These are phyloP conservation scores for Leptinotarsa undecemlineata DNA, from an alignment of 1,140 invertebrate genomes.

Conservation along the genomic window DNA sequence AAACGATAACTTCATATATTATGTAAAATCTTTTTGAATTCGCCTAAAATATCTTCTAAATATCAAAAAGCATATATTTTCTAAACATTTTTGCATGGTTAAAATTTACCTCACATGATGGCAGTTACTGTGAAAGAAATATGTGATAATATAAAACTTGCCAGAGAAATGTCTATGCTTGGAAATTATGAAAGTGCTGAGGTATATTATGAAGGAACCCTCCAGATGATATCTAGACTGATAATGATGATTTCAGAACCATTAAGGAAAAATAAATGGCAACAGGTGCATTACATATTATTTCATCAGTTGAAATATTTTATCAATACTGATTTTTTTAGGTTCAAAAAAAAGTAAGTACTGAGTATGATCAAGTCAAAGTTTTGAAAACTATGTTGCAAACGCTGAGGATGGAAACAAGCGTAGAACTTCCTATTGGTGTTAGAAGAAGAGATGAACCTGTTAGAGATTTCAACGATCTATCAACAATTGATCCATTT, in stretches of 20 bases:
- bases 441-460: constrained; percentile 47
- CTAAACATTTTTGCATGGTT: too few species aligned
- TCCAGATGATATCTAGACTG: constrained; percentile 86
- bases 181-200: constrained; percentile 94
- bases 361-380: constrained; percentile 91
- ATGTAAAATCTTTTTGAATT: too few species aligned
- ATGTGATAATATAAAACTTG: constrained; percentile 89
- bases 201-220: constrained; percentile 93
- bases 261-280: constrained; percentile 84
- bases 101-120: constrained; percentile 59
- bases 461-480: constrained; percentile 40
- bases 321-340: constrained; percentile 52
- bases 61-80: too few species aligned
- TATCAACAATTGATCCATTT: constrained; percentile 62
- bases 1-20: too few species aligned
- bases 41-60: too few species aligned
- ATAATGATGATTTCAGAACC: constrained; percentile 80
- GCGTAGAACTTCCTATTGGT: constrained; percentile 50
- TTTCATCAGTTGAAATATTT: neutral
- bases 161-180: constrained; percentile 90
- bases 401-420: constrained; percentile 45
- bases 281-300: constrained; percentile 57
- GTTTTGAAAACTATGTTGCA: constrained; percentile 71
- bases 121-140: constrained; percentile 85
- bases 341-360: constrained; percentile 86